Conservation (phyloP, 2,888 invertebrate genomes). For the Drosophila suboccidentalis region DNA sequence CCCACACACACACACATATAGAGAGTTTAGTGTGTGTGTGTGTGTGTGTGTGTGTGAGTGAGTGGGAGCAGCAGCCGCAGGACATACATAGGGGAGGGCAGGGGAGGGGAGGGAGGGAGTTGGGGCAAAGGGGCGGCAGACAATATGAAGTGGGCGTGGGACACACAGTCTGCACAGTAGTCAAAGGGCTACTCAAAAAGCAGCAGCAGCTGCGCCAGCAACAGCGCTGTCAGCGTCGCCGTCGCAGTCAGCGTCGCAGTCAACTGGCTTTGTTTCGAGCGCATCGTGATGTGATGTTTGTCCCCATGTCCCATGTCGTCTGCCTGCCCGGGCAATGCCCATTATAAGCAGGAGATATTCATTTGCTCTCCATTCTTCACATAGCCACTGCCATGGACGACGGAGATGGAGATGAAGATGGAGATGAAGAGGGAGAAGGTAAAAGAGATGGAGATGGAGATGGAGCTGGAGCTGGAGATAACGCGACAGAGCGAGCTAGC, state of each 20-base stretch:
- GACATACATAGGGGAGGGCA: constrained; percentile 55
- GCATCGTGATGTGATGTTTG: constrained; percentile 3
- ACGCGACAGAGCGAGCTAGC: constrained; percentile 61
- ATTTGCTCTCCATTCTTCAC: constrained; percentile 81
- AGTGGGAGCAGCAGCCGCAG: constrained; percentile 53
- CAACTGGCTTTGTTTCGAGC: constrained; percentile 17
- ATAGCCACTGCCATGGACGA: constrained; percentile 75
- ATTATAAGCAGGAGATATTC: constrained; percentile 83
- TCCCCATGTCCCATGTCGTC: constrained; percentile 25
- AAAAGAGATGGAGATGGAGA: constrained; percentile 2
- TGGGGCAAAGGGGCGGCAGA: constrained; percentile 54
- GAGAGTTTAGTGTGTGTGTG: constrained; percentile 18
- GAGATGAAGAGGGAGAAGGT: neutral
- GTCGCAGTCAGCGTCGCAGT: constrained; percentile 7
- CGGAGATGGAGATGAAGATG: constrained; percentile 10
- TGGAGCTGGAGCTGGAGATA: neutral
- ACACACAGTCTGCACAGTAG: constrained; percentile 50
- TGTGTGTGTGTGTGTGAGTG: constrained; percentile 17
- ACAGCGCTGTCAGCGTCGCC: constrained; percentile 30
- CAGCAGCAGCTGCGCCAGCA: constrained; percentile 28
- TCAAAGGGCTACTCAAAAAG: constrained; percentile 71
- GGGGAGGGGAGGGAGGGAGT: too few species aligned
- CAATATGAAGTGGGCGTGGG: constrained; percentile 62
- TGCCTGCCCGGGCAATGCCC: constrained; percentile 77
- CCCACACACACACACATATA: constrained; percentile 50